These are phyloP conservation scores for Reinhardtius hippoglossoides DNA, from an alignment of 2,113 vertebrate species.

Conservation along the genomic window DNA sequence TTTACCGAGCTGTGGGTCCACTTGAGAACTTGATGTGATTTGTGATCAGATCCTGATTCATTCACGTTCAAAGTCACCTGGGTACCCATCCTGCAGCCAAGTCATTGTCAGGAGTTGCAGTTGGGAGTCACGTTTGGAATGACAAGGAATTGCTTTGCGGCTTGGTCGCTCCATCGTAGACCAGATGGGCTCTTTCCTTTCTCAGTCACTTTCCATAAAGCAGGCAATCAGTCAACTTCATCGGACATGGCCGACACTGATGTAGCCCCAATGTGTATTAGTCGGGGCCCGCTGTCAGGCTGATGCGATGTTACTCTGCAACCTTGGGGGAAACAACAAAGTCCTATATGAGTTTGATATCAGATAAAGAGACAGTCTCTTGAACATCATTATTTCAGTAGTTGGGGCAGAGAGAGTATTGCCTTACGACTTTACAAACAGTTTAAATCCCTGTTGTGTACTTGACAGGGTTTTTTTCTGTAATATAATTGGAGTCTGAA, in stretches of 20 bases:
- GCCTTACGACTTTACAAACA: background rate
- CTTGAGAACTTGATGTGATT: slow-evolving; percentile 30
- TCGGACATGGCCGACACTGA: slow-evolving; percentile 18
- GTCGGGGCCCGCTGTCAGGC: slow-evolving; percentile 13
- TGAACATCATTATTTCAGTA: slow-evolving; percentile 23
- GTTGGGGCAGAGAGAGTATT: background rate
- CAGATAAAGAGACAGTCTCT: slow-evolving; percentile 20
- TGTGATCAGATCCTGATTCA: slow-evolving; percentile 23
- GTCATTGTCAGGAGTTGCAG: slow-evolving; percentile 29
- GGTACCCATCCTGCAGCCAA: slow-evolving; percentile 1
- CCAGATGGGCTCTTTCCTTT: slow-evolving; percentile 64
- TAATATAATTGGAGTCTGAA: slow-evolving; percentile 23
- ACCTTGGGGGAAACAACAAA: slow-evolving; percentile 46
- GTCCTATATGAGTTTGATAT: slow-evolving; percentile 27
- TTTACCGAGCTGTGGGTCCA: slow-evolving; percentile 7
- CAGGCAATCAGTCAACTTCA: slow-evolving; percentile 66
- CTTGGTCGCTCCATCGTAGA: slow-evolving; percentile 19
- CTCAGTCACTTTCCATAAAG: slow-evolving; percentile 71
- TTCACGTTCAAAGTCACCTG: slow-evolving; percentile 39
- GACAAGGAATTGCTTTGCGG: slow-evolving; percentile 33
- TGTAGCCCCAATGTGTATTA: slow-evolving; percentile 37
- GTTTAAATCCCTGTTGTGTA: slow-evolving; percentile 7
- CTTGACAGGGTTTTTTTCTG: slow-evolving; percentile 12
- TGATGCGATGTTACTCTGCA: slow-evolving; percentile 28
- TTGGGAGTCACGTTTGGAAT: slow-evolving; percentile 3